Base-by-base conservation (phyloP, 2,888 invertebrate genomes). In the Bellardia bayeri region DNA sequence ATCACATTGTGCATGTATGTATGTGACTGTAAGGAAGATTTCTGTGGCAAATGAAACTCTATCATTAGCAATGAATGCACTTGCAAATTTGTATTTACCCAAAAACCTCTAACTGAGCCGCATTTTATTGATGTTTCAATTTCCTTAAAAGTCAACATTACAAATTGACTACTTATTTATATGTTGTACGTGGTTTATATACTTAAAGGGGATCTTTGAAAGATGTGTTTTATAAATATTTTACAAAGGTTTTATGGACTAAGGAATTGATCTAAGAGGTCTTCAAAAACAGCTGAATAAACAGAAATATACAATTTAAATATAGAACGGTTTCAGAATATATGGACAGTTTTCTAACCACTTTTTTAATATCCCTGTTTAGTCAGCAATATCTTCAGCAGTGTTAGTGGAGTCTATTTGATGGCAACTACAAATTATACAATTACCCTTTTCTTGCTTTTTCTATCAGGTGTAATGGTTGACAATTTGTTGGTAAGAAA, bases 51-150 rank as follows among this genome's bases (percentile, higher is more conserved):
- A 78, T 63, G 51, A 78, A 76, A 72, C 37, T 56, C 63, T 71
- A 78, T 78, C 78, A 83, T 83, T 83, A 78, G 63, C 45, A 58
- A 49, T 78, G 64, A 78, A 84, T 84, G 64, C 72, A 84, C 49
- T 79, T 79, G 58, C 79, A 79, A 84, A 84, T 58, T 74, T 74
- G 64, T 66, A 74, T 84, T 79, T 79, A 79, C 51, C 45, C n/a
- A 8, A 66, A 83, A 79, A 49, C 71, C 78, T 79, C 49, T 74
- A 74, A 74, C 72, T 84, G 79, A 84, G 85, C 82, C 85, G 76
- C 89, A 88, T 88, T 86, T 89, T 90, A 89, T 90, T 90, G 90
- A 90, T 90, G 90, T 90, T 90, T 89, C 90, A 90, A 90, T 90
- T 90, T 90, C 90, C 90, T 90, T 87, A 86, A 89, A 89, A 88